Conservation (phyloP, 2,888 invertebrate species). For the Oscheius sp. region DNA sequence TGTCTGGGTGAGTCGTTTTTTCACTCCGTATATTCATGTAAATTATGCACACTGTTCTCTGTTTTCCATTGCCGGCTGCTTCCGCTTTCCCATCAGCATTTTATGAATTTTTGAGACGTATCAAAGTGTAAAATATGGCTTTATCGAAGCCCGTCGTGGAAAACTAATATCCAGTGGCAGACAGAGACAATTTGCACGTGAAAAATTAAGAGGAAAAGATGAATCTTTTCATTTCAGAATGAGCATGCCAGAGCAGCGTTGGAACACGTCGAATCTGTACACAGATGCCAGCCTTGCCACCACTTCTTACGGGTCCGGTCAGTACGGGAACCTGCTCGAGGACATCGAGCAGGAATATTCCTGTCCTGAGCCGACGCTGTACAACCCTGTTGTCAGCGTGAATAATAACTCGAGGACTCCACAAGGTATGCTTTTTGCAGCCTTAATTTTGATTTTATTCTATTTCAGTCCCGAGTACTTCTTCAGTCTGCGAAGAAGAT, state of each 20-base stretch:
- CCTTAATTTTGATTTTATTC: neutral
- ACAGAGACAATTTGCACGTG: too few relatives aligned
- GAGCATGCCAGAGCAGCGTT: slow-evolving; percentile 31
- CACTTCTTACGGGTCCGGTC: slow-evolving; percentile 38
- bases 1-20: slow-evolving; percentile 28
- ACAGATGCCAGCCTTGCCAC: slow-evolving; percentile 27
- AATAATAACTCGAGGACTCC: slow-evolving; percentile 36
- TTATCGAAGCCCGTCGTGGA: too few relatives aligned
- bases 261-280: slow-evolving; percentile 31
- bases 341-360: slow-evolving; percentile 18
- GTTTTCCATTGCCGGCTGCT: too few relatives aligned
- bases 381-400: slow-evolving; percentile 26
- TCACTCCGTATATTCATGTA: neutral
- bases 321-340: slow-evolving; percentile 24
- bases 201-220: neutral
- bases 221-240: slow-evolving; percentile 13
- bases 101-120: too few relatives aligned
- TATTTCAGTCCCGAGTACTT: slow-evolving; percentile 36
- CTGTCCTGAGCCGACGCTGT: slow-evolving; percentile 32
- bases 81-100: too few relatives aligned
- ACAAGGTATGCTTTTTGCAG: slow-evolving; percentile 2
- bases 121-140: too few relatives aligned
- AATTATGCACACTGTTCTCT: too few relatives aligned
- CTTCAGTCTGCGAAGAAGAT: slow-evolving; percentile 34
- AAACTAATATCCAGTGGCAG: too few relatives aligned